These are phyloP conservation scores for Acrobasis suavella DNA, from an alignment of 2,888 invertebrate species.

Conservation along the genomic window DNA sequence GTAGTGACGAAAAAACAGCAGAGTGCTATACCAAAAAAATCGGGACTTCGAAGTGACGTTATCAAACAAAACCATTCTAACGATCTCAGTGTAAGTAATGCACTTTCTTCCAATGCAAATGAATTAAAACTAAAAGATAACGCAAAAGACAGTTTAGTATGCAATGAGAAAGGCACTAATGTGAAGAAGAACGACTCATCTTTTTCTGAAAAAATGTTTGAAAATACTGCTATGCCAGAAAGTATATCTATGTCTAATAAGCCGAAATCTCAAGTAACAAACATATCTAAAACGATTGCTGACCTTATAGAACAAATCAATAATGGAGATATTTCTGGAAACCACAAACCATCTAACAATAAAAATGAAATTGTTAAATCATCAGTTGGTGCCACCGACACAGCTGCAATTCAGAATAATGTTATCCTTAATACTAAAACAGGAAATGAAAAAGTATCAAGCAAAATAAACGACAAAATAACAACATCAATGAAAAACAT, in stretches of 20 bases:
- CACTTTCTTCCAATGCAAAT: not conserved
- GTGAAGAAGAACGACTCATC: not conserved
- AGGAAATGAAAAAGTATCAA: not conserved
- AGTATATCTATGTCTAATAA: not conserved
- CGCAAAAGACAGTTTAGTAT: not conserved
- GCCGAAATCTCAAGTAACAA: not conserved
- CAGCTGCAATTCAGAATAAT: too few relatives aligned
- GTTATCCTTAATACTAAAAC: too few relatives aligned
- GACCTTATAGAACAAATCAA: not conserved
- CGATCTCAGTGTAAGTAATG: not conserved
- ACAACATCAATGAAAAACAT: constrained; percentile 3
- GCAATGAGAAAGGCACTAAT: not conserved
- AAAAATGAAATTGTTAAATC: not conserved
- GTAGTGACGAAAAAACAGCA: not conserved
- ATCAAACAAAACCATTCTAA: not conserved
- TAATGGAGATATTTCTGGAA: not conserved
- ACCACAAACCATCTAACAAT: not conserved
- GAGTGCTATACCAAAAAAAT: not conserved
- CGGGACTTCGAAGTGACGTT: not conserved
- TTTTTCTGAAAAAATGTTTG: constrained; percentile 2
- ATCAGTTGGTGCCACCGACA: not conserved
- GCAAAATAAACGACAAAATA: not conserved
- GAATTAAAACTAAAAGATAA: not conserved
- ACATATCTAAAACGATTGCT: not conserved
- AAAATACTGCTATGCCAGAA: not conserved